Percentiles rank a stretch among this genome's conserved stretches.
phyloP scores from a whole-genome alignment of 2,113 vertebrate genomes.

The Paralichthys olivaceus region DNA sequence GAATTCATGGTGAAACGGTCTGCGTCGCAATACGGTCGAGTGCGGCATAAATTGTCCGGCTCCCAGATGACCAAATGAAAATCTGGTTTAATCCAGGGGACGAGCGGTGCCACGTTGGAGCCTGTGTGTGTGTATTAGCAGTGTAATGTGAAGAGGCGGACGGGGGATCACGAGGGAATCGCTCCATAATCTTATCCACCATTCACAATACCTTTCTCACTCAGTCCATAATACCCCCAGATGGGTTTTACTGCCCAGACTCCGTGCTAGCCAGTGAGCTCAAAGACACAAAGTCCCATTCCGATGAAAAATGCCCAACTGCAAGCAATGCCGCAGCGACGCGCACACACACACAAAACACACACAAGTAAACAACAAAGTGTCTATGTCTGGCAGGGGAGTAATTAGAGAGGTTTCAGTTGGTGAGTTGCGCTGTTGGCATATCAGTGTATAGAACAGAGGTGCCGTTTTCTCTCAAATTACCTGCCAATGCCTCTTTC shows the following conservation, averaged over 20 bases:
- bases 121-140: slow-evolving; percentile 66
- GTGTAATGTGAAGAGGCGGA: slow-evolving; percentile 73
- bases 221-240: slow-evolving; percentile 82
- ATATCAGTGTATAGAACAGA: slow-evolving; percentile 44
- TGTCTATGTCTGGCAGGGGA: slow-evolving; percentile 47
- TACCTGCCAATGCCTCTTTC: slow-evolving; percentile 49
- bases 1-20: slow-evolving; percentile 39
- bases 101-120: slow-evolving; percentile 64
- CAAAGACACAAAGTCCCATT: slow-evolving; percentile 80
- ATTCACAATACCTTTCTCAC: slow-evolving; percentile 74
- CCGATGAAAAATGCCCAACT: slow-evolving; percentile 80
- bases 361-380: slow-evolving; percentile 53
- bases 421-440: slow-evolving; percentile 50
- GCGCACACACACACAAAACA: slow-evolving; percentile 13
- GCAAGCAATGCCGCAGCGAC: slow-evolving; percentile 49
- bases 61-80: slow-evolving; percentile 66
- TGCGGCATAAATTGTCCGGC: slow-evolving; percentile 25
- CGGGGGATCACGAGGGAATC: slow-evolving; percentile 61
- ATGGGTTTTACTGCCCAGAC: slow-evolving; percentile 75
- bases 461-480: slow-evolving; percentile 39
- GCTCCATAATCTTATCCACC: slow-evolving; percentile 76
- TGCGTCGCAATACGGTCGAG: background rate
- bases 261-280: slow-evolving; percentile 74
- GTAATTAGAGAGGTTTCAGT: slow-evolving; percentile 64
- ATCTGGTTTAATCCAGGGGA: slow-evolving; percentile 64